Evolutionary conservation across 2,888 invertebrate species (phyloP).

Genomic region (Galerucella calmariensis): DNA sequence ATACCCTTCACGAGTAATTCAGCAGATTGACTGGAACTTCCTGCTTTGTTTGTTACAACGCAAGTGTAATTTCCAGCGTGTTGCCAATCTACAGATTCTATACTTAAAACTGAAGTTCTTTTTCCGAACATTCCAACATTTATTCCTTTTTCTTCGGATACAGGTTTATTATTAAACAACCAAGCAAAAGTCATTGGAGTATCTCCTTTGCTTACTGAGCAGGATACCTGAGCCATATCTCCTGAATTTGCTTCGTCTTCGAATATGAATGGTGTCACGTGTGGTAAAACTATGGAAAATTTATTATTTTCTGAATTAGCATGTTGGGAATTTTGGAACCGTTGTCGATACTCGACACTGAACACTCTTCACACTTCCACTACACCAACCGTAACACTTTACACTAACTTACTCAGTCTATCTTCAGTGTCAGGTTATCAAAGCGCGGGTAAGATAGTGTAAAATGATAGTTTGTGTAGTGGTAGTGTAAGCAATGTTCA

Average conservation of each 20-base stretch:
- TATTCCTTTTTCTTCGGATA: conserved; percentile 66
- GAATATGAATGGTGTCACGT: conserved; percentile 76
- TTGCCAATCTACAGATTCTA: conserved; percentile 72
- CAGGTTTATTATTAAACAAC: conserved; percentile 73
- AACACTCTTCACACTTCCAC: too few relatives aligned
- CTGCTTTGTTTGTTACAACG: conserved; percentile 75
- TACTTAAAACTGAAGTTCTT: conserved; percentile 73
- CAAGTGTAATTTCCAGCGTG: conserved; percentile 81
- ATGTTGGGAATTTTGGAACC: too few relatives aligned
- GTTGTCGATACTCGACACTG: too few relatives aligned
- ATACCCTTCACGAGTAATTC: conserved; percentile 77
- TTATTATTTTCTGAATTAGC: not conserved
- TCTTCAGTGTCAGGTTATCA: too few relatives aligned
- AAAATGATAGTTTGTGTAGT: too few relatives aligned
- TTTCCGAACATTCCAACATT: conserved; percentile 60
- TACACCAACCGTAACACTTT: too few relatives aligned
- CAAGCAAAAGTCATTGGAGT: conserved; percentile 80
- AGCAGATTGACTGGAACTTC: conserved; percentile 72
- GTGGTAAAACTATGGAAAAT: conserved; percentile 61
- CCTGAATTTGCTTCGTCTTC: conserved; percentile 74
- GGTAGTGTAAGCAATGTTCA: too few relatives aligned
- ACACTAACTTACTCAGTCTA: too few relatives aligned
- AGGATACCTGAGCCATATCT: conserved; percentile 74
- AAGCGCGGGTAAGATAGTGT: too few relatives aligned
- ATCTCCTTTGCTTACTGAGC: conserved; percentile 74